Percentiles rank a stretch among this genome's conserved stretches.
Conservation (phyloP, 2,888 invertebrate genomes). For the Horisme vitalbata region DNA sequence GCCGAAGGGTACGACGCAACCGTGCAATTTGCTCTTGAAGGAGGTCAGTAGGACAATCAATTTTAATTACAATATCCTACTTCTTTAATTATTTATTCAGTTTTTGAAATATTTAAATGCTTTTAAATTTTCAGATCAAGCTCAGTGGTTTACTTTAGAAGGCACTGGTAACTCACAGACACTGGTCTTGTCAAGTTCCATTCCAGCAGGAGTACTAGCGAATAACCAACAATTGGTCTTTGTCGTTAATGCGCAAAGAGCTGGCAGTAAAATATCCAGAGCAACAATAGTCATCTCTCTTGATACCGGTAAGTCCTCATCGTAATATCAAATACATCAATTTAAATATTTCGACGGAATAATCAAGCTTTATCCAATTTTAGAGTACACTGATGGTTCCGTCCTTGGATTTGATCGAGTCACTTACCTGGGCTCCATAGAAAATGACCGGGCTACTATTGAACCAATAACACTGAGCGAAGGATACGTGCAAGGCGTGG, state of each 20-base stretch:
- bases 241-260: constrained; percentile 22
- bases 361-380: too few relatives aligned
- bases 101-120: not conserved
- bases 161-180: constrained; percentile 24
- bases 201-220: constrained; percentile 35
- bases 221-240: constrained; percentile 39
- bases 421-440: constrained; percentile 38
- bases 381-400: constrained; percentile 21
- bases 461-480: constrained; percentile 37
- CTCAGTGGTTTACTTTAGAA: constrained; percentile 27
- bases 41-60: constrained; percentile 34
- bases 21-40: constrained; percentile 40
- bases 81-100: not conserved
- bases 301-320: constrained; percentile 23
- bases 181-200: constrained; percentile 23
- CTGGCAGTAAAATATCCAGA: constrained; percentile 28
- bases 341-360: too few relatives aligned
- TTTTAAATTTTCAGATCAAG: constrained; percentile 7
- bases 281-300: constrained; percentile 37
- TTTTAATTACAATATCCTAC: not conserved
- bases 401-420: constrained; percentile 31
- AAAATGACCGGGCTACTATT: constrained; percentile 25
- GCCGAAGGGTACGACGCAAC: constrained; percentile 36
- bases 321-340: too few relatives aligned
- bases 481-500: constrained; percentile 36